phyloP scores from a whole-genome alignment of 2,888 invertebrate genomes.

The Temnothorax rugatulus region DNA sequence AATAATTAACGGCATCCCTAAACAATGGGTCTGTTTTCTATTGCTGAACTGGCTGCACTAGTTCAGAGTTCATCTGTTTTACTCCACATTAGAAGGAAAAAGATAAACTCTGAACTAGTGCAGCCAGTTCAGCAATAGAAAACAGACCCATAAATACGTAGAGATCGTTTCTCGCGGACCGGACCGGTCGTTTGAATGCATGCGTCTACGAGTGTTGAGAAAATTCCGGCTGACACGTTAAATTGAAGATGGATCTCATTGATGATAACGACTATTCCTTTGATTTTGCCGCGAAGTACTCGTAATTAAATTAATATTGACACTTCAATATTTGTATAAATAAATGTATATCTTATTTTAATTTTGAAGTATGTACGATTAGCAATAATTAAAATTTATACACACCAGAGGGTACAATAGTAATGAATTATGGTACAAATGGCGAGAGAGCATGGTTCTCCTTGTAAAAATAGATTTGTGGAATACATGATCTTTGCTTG shows the following conservation, averaged over 20 bases:
- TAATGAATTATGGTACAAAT: background rate
- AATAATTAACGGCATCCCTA: background rate
- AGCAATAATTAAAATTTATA: slow-evolving; percentile 4
- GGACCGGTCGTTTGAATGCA: background rate
- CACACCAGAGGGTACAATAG: background rate
- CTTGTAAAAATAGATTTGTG: background rate
- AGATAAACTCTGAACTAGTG: too few species aligned
- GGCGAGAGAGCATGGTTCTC: background rate
- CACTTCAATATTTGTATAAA: background rate
- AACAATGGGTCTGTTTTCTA: background rate
- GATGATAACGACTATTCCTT: background rate
- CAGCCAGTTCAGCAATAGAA: too few species aligned
- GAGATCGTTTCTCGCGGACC: background rate
- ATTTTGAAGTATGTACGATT: slow-evolving; percentile 2
- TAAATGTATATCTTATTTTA: background rate
- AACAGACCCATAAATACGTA: too few species aligned
- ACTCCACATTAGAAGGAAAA: too few species aligned
- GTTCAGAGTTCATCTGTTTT: too few species aligned
- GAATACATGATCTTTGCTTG: background rate
- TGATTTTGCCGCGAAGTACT: background rate
- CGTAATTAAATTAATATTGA: background rate
- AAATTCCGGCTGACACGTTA: background rate
- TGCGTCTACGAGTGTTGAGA: background rate
- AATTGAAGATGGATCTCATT: background rate
- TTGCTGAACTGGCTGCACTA: too few species aligned